These are phyloP conservation scores for Chiridota heheva DNA, from an alignment of 35 echinoderm and acorn worm species.

Conservation along the genomic window DNA sequence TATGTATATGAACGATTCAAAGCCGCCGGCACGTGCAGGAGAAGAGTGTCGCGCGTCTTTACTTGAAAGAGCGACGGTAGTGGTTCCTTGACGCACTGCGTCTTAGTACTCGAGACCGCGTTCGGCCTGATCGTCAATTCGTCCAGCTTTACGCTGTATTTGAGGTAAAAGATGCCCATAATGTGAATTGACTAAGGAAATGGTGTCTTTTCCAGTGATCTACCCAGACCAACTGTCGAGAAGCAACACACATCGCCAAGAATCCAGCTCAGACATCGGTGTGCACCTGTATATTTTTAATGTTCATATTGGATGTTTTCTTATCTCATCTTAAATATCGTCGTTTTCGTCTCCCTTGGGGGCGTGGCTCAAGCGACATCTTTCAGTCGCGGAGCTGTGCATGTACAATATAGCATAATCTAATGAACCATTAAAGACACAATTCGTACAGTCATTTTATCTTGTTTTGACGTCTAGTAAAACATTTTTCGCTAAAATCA, in stretches of 20 bases:
- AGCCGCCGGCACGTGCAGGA: conserved; percentile 52
- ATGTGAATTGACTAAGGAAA: conserved; percentile 48
- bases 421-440: too few relatives aligned
- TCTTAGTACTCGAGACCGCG: conserved; percentile 35
- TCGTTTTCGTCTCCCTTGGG: conserved; percentile 31
- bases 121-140: conserved; percentile 17
- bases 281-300: conserved; percentile 63
- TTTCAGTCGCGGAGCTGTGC: too few relatives aligned
- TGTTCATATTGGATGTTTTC: too few relatives aligned
- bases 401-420: too few relatives aligned
- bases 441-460: too few relatives aligned
- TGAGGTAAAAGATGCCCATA: conserved; percentile 24
- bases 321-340: too few relatives aligned
- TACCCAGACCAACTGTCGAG: conserved; percentile 38
- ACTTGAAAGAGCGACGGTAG: background rate
- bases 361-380: conserved; percentile 44
- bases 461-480: too few relatives aligned
- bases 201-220: conserved; percentile 28
- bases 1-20: conserved; percentile 44
- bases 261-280: too few relatives aligned
- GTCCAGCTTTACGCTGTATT: conserved; percentile 30
- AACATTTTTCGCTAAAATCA: too few relatives aligned
- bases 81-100: conserved; percentile 44
- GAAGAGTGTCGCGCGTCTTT: conserved; percentile 14
- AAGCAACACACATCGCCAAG: too few relatives aligned